Conservation (phyloP, 35 echinoderm and acorn worm genomes). For the Hemicentrotus pulcherrimus region DNA sequence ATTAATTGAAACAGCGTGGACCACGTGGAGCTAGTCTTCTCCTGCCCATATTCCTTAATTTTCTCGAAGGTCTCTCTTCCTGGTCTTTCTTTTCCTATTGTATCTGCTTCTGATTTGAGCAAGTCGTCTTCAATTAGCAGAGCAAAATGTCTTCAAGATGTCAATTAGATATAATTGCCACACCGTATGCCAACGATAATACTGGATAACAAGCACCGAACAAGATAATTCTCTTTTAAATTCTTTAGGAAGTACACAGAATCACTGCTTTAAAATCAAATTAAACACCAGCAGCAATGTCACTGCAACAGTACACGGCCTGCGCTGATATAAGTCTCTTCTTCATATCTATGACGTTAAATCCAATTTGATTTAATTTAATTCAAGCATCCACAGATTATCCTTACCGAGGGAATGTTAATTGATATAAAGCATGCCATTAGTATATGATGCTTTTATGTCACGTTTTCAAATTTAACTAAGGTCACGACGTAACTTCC, state of each 20-base stretch:
- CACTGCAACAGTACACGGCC: background rate
- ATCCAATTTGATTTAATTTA: too few relatives aligned
- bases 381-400: too few relatives aligned
- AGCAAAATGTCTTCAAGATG: constrained; percentile 8
- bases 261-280: background rate
- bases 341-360: too few relatives aligned
- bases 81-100: background rate
- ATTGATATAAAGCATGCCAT: too few relatives aligned
- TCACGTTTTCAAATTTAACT: background rate
- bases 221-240: background rate
- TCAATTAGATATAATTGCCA: background rate
- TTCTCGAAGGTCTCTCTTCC: background rate
- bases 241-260: background rate
- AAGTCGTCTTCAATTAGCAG: background rate
- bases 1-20: constrained; percentile 12
- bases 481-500: background rate
- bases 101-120: background rate
- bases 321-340: too few relatives aligned
- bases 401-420: too few relatives aligned
- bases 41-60: background rate
- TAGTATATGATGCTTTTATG: background rate
- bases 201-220: background rate
- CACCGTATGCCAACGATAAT: background rate
- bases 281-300: background rate
- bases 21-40: background rate